Percentiles rank a stretch among this genome's conserved stretches.
These are phyloP conservation scores for Acleris laterana DNA, from an alignment of 2,888 invertebrate genomes.

Conservation along the genomic window DNA sequence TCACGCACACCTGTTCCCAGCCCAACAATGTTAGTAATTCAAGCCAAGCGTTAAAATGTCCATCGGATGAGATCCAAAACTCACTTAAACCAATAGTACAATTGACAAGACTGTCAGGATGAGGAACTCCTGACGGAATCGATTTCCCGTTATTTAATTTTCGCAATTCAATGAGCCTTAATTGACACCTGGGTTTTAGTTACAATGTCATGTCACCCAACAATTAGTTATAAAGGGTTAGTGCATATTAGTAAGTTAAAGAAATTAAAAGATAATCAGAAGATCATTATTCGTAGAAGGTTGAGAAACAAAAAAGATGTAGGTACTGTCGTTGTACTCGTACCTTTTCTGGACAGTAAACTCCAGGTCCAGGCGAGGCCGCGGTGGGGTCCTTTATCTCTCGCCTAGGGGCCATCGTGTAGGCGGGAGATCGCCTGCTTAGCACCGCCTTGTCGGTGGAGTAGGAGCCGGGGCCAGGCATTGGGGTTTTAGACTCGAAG, in stretches of 20 bases:
- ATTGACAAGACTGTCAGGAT: no score
- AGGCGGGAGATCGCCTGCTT: constrained; percentile 88
- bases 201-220: no score
- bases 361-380: constrained; percentile 84
- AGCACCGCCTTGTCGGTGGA: constrained; percentile 84
- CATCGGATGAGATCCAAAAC: background rate
- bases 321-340: background rate
- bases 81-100: background rate
- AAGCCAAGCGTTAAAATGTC: background rate
- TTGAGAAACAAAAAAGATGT: no score
- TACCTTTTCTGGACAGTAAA: constrained; percentile 87
- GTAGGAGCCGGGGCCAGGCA: constrained; percentile 93
- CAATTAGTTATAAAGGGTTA: no score
- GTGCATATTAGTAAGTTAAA: background rate
- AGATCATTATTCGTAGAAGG: background rate
- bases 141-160: no score
- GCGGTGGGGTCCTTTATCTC: constrained; percentile 67
- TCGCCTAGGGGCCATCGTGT: constrained; percentile 90
- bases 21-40: constrained; percentile 38
- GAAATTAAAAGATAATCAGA: background rate
- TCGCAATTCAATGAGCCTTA: no score
- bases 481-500: constrained; percentile 63
- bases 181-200: no score
- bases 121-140: no score
- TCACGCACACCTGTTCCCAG: constrained; percentile 80